These are phyloP conservation scores for Coranthus polyacanthus DNA, from an alignment of 2,797 vertebrate genomes.

Conservation along the genomic window DNA sequence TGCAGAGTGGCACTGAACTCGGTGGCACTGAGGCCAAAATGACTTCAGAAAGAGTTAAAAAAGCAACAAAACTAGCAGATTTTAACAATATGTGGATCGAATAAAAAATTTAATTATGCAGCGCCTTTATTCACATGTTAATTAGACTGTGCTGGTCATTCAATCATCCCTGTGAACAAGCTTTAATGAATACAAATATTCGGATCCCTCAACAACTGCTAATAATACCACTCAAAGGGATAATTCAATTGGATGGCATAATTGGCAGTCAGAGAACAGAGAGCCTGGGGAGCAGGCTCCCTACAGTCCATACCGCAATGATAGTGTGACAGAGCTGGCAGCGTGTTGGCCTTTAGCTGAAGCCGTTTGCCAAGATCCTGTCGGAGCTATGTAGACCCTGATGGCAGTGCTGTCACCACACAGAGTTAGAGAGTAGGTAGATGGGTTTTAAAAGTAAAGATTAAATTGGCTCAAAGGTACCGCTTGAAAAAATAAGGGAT, in stretches of 20 bases:
- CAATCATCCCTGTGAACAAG: slow-evolving; percentile 63
- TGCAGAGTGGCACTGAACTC: slow-evolving; percentile 4
- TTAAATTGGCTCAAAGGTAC: slow-evolving; percentile 10
- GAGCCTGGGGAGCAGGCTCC: slow-evolving; percentile 57
- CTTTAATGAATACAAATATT: slow-evolving; percentile 77
- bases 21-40: background rate
- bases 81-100: slow-evolving; percentile 12
- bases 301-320: slow-evolving; percentile 52
- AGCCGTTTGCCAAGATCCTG: slow-evolving; percentile 64
- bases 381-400: slow-evolving; percentile 41
- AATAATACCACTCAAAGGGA: slow-evolving; percentile 74
- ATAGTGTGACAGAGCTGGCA: slow-evolving; percentile 62
- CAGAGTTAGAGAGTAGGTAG: slow-evolving; percentile 19
- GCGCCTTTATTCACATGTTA: slow-evolving; percentile 52
- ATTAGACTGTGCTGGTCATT: slow-evolving; percentile 63
- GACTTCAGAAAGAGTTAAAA: background rate
- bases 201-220: slow-evolving; percentile 67
- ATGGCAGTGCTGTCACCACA: slow-evolving; percentile 51
- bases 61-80: background rate
- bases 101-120: slow-evolving; percentile 48
- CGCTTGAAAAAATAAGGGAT: background rate
- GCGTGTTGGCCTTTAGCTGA: slow-evolving; percentile 53
- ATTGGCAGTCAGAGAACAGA: slow-evolving; percentile 71
- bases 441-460: slow-evolving; percentile 12
- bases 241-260: slow-evolving; percentile 75